These are phyloP conservation scores for Litocranius walleri DNA, from an alignment of 2,113 vertebrate species.

Conservation along the genomic window DNA sequence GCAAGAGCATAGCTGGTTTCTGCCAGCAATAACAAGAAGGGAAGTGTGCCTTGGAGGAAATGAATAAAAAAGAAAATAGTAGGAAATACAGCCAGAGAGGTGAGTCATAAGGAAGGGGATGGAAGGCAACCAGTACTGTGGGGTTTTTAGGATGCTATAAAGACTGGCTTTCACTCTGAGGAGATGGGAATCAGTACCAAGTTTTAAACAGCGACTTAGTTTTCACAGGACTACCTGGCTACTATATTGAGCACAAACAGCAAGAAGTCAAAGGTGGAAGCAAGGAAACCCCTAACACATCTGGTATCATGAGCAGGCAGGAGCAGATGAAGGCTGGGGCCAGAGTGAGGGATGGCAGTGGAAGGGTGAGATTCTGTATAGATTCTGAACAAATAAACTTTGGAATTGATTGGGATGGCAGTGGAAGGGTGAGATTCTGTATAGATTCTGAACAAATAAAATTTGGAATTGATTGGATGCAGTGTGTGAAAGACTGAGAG, in stretches of 20 bases:
- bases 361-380: neutral
- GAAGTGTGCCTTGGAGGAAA: neutral
- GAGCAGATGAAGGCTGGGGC: neutral
- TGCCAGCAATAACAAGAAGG: neutral
- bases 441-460: neutral
- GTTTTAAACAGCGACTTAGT: neutral
- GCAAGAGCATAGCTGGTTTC: neutral
- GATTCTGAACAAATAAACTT: neutral
- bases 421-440: neutral
- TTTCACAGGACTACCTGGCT: neutral
- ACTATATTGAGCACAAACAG: neutral
- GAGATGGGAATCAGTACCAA: neutral
- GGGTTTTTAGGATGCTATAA: neutral
- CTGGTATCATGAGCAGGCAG: neutral
- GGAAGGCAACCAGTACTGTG: neutral
- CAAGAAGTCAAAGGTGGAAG: neutral
- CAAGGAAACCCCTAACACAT: neutral
- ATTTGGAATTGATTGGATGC: neutral
- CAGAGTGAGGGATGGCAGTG: neutral
- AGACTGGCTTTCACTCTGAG: neutral
- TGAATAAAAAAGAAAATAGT: neutral
- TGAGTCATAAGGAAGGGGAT: neutral
- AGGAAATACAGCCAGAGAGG: neutral
- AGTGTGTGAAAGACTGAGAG: neutral
- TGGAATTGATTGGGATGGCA: neutral